Conservation (phyloP, 2,888 invertebrate species). For the Amblyjoppa fuscipennis region DNA sequence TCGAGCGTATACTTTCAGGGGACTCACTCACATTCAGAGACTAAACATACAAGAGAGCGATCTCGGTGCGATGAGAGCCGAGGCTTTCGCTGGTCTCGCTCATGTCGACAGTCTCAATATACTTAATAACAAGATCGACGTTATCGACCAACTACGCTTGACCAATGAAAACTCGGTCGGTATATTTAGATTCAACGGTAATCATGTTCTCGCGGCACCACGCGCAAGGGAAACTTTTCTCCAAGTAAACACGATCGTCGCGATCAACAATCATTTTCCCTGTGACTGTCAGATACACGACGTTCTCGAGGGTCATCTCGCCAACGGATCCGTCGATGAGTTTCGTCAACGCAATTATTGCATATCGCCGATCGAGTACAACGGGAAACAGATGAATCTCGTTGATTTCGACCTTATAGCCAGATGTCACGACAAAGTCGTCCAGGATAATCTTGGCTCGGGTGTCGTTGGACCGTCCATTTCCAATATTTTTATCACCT, state of each 20-base stretch:
- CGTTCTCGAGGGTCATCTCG: slow-evolving; percentile 91
- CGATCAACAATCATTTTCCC: slow-evolving; percentile 93
- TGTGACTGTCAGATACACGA: slow-evolving; percentile 94
- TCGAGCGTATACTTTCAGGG: slow-evolving; percentile 91
- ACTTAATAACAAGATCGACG: slow-evolving; percentile 94
- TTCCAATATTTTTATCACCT: background rate
- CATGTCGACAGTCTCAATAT: slow-evolving; percentile 91
- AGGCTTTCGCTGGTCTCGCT: slow-evolving; percentile 92
- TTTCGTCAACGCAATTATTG: slow-evolving; percentile 91
- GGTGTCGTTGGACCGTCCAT: slow-evolving; percentile 64
- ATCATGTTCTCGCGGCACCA: slow-evolving; percentile 93
- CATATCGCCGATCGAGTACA: slow-evolving; percentile 94
- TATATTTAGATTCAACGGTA: slow-evolving; percentile 91
- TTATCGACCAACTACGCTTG: slow-evolving; percentile 91
- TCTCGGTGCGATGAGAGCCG: slow-evolving; percentile 89
- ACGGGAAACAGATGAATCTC: slow-evolving; percentile 91
- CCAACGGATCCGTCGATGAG: slow-evolving; percentile 87
- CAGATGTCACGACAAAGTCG: slow-evolving; percentile 89
- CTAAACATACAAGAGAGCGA: slow-evolving; percentile 94
- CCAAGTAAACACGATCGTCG: slow-evolving; percentile 90
- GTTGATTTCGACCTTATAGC: slow-evolving; percentile 89
- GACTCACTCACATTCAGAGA: slow-evolving; percentile 91
- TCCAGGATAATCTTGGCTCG: slow-evolving; percentile 88
- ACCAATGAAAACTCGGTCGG: slow-evolving; percentile 90
- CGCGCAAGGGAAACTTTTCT: slow-evolving; percentile 89